phyloP scores from a whole-genome alignment of 2,797 vertebrate genomes.

The Characodon lateralis region DNA sequence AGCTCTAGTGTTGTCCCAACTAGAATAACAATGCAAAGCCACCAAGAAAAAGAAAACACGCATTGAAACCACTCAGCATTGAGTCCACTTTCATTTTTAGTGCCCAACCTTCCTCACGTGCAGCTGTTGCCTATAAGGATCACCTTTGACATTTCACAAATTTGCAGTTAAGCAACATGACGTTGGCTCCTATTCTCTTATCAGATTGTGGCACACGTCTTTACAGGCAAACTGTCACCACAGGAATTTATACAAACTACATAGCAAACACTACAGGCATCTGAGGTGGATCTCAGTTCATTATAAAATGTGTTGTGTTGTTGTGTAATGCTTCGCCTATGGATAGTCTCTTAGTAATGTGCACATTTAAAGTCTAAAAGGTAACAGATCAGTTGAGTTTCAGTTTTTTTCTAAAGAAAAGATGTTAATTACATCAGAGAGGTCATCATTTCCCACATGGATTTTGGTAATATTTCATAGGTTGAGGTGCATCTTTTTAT shows the following conservation, averaged over 20 bases:
- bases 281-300: constrained; percentile 39
- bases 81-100: neutral
- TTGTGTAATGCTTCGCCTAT: constrained; percentile 18
- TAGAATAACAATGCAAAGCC: neutral
- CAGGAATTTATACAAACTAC: constrained; percentile 49
- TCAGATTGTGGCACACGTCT: constrained; percentile 56
- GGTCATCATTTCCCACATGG: neutral
- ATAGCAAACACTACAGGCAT: constrained; percentile 15
- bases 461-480: constrained; percentile 29
- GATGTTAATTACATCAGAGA: neutral
- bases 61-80: neutral
- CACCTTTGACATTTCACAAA: constrained; percentile 5
- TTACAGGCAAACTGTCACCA: constrained; percentile 45
- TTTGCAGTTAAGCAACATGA: constrained; percentile 35
- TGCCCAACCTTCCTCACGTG: neutral
- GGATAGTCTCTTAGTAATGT: neutral
- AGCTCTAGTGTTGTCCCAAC: neutral
- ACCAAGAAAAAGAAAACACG: neutral
- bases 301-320: constrained; percentile 8
- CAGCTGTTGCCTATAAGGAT: constrained; percentile 7
- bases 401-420: constrained; percentile 4
- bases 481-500: neutral
- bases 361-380: neutral
- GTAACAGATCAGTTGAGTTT: neutral
- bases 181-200: constrained; percentile 49